Evolutionary conservation across 1,140 invertebrate genomes (phyloP), one percentile per base, ranked within the genome.

Genomic region (Chrysoperla carnea): DNA sequence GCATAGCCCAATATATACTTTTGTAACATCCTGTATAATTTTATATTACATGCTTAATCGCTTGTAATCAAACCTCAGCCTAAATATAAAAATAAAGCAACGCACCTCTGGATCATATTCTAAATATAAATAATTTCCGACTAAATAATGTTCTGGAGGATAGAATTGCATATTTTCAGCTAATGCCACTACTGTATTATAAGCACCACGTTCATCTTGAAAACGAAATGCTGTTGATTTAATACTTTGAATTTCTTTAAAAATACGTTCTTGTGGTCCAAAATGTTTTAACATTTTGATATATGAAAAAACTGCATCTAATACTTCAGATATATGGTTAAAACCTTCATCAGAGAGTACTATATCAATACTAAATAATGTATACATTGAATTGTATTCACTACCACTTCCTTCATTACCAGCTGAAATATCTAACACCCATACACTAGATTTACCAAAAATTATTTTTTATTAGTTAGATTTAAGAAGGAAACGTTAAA

Each of bases 111-210:
- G 77, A 53, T 86, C 69, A 56, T 81, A 94, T 46, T 91, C 80
- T 44, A 77, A 81, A 56, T 78, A 78, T 0, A 91, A 57, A 42
- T 77, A 69, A 17, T 68, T 66, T 1, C 82, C 85, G 13, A 75
- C 78, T 15, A 95, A 68, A 51, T 86, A 85, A 56, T 91, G 76
- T 52, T 75, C 63, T 0, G 82, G 70, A 1, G 77, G 72, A 60
- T 75, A 91, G 50, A 75, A 71, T 37, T 88, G 84, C 79, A 88
- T 87, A 42, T 74, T 76, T 56, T 87, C 75, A 23, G 73, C 72
- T 8, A 92, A 48, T 12, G 71, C 61, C 63, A 87, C 80, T 0
- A 89, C 86, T 53, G 87, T 78, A n/a, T 88, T 81, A 1, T 70
- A 61, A 0, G 86, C 71, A 29, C 70, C 62, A 8, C 64, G 63